phyloP scores from a whole-genome alignment of 2,797 vertebrate genomes.

The Lacerta bilineata region DNA sequence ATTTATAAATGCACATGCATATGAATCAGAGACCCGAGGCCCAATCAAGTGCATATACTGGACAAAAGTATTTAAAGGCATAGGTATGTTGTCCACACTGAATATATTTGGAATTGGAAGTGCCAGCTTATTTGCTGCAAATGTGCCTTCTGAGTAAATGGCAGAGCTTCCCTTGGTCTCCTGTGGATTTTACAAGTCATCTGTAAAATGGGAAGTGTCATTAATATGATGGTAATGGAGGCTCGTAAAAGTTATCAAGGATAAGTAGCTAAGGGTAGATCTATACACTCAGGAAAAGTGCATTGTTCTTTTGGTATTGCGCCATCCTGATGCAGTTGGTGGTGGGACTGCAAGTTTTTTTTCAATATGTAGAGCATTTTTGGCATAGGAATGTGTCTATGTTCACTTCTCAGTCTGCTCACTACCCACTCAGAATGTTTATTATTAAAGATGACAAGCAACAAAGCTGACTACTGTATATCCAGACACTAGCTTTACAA shows the following conservation, averaged over 20 bases:
- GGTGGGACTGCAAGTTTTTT: not conserved
- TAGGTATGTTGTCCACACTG: not conserved
- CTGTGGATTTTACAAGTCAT: not conserved
- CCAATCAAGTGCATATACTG: too few species aligned
- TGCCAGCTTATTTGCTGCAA: not conserved
- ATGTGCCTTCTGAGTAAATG: not conserved
- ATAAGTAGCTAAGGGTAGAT: not conserved
- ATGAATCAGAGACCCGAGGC: not conserved
- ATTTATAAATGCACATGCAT: not conserved
- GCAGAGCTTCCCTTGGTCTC: not conserved
- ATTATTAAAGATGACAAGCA: not conserved
- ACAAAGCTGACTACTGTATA: slow-evolving; percentile 25
- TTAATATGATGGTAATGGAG: too few species aligned
- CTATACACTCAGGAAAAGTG: not conserved
- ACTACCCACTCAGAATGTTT: slow-evolving; percentile 20
- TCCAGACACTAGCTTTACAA: not conserved
- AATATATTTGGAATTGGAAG: not conserved
- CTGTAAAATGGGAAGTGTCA: not conserved
- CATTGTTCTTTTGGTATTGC: not conserved
- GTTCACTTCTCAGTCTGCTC: slow-evolving; percentile 15
- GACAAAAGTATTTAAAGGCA: not conserved
- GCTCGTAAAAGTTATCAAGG: not conserved
- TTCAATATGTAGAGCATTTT: too few species aligned
- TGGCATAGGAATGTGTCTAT: not conserved
- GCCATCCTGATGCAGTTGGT: not conserved